Conservation (phyloP, 2,888 invertebrate genomes). For the Mesorhabditis spiculigera region DNA sequence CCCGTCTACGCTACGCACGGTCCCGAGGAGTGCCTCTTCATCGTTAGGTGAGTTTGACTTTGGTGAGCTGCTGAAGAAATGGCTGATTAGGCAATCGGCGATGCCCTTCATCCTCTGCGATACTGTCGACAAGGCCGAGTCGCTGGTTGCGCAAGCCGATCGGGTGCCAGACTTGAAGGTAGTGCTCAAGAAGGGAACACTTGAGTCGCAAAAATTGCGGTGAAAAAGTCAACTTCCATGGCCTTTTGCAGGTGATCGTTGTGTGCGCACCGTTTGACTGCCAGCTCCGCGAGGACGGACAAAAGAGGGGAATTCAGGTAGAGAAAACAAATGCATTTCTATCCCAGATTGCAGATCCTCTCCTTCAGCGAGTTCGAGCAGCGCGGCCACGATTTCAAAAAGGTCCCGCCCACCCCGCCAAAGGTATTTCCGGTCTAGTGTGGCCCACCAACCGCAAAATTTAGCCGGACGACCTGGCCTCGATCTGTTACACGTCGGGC, state of each 20-base stretch:
- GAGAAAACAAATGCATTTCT: neutral
- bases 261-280: neutral
- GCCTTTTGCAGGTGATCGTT: neutral
- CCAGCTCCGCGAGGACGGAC: neutral
- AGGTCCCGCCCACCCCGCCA: conserved; percentile 24
- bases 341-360: conserved; percentile 29
- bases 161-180: neutral
- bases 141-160: conserved; percentile 14
- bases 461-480: conserved; percentile 76
- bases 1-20: conserved; percentile 94
- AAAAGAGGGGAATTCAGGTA: neutral
- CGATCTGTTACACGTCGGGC: conserved; percentile 94
- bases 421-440: conserved; percentile 5
- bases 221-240: too few relatives aligned
- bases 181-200: too few relatives aligned
- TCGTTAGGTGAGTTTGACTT: conserved; percentile 49
- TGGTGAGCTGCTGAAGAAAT: neutral
- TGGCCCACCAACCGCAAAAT: neutral
- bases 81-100: conserved; percentile 51
- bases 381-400: conserved; percentile 24
- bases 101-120: conserved; percentile 53
- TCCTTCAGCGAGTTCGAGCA: conserved; percentile 45
- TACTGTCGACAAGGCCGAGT: conserved; percentile 35
- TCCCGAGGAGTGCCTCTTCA: conserved; percentile 83
- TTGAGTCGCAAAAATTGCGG: too few relatives aligned